Evolutionary conservation across 2,888 invertebrate species (phyloP).

Genomic region (Papilio demoleus): DNA sequence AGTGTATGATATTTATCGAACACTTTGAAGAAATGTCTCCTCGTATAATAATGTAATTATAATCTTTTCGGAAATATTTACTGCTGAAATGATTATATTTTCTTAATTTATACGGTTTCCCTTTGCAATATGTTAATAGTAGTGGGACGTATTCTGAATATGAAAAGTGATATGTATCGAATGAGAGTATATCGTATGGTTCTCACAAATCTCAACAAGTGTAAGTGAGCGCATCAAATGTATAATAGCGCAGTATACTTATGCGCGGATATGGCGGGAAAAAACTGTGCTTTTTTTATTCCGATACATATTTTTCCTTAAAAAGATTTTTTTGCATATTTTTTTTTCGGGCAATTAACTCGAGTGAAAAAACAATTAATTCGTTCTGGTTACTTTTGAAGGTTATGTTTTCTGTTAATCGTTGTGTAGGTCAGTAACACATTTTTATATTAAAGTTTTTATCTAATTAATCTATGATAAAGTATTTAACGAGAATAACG

Average conservation of each 20-base stretch:
- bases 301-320: conserved; percentile 29
- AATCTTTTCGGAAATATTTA: too few relatives aligned
- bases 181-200: conserved; percentile 24
- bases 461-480: neutral
- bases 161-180: neutral
- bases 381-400: conserved; percentile 8
- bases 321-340: neutral
- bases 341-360: conserved; percentile 24
- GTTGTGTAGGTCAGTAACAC: neutral
- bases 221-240: conserved; percentile 77
- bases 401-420: neutral
- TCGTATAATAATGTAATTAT: too few relatives aligned
- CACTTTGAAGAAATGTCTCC: too few relatives aligned
- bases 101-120: too few relatives aligned
- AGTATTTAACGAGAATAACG: too few relatives aligned
- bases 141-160: too few relatives aligned
- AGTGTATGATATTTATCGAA: too few relatives aligned
- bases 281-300: conserved; percentile 39
- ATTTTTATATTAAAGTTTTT: neutral
- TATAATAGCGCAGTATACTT: conserved; percentile 66
- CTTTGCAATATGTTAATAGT: too few relatives aligned
- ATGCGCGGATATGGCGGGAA: conserved; percentile 39
- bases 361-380: conserved; percentile 10
- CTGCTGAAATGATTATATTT: too few relatives aligned
- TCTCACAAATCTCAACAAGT: conserved; percentile 38